Percentiles rank a stretch among this genome's conserved stretches.
phyloP scores from a whole-genome alignment of 2,113 vertebrate species.

The Rhinichthys klamathensis region DNA sequence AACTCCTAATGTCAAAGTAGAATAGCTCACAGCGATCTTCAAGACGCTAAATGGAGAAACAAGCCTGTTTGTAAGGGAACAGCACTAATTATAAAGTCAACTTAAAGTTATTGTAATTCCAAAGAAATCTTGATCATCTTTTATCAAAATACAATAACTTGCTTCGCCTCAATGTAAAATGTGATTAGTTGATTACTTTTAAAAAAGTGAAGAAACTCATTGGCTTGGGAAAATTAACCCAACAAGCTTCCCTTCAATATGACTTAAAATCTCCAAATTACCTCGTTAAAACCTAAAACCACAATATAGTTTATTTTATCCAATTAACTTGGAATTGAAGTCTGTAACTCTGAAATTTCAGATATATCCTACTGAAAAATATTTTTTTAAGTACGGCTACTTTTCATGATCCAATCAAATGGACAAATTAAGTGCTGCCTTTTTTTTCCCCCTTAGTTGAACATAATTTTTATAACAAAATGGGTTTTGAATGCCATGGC shows the following conservation, averaged over 20 bases:
- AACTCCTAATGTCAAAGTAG: constrained; percentile 15
- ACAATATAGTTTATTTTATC: background rate
- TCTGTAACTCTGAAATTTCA: background rate
- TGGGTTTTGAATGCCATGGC: background rate
- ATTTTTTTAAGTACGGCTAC: background rate
- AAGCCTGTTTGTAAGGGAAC: background rate
- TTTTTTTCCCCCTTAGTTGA: background rate
- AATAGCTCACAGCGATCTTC: background rate
- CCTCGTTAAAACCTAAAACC: background rate
- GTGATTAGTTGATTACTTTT: background rate
- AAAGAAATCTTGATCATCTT: background rate
- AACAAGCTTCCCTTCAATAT: background rate
- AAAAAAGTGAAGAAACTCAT: background rate
- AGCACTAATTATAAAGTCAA: background rate
- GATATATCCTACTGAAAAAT: background rate
- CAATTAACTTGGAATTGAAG: background rate
- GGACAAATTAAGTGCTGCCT: background rate
- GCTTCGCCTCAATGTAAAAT: background rate
- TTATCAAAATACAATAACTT: background rate
- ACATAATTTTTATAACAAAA: background rate
- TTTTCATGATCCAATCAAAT: background rate
- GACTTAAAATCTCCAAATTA: background rate
- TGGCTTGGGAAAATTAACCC: background rate
- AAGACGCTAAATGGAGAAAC: background rate
- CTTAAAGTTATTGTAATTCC: background rate